Evolutionary conservation across 2,888 invertebrate genomes (phyloP), one percentile per base, ranked within the genome.

Genomic region (Euspilapteryx auroguttella): DNA sequence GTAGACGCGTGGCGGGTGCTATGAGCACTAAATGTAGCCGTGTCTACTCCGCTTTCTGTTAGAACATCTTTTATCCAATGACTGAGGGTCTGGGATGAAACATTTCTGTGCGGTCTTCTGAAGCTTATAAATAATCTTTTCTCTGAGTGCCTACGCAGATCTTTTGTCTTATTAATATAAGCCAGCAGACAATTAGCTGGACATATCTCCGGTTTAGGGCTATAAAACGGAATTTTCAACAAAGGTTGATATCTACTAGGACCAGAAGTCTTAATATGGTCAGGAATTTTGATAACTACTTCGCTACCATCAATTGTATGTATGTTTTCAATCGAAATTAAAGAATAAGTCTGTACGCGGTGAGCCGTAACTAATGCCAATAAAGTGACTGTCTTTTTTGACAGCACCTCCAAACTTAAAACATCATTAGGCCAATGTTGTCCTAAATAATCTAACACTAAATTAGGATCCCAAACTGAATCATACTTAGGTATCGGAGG

Each of bases 1-100:
- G 40, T 36, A 9, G 38, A 15, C 9, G 41, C 36, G 24, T 41
- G 39, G 12, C 39, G 29, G 3, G 38, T 37, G 12, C 30, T 30
- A 14, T 30, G 30, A 3, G 30, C 30, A 15, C 26, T 23, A n/a
- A 30, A 30, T 8, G 27, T 23, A 12, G 30, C 26, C 8, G 23
- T 23, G 8, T 39, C 35, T 6, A 39, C 25, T 3, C 40, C 38
- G 9, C 34, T 33, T 6, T 17, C n/a, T 8, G 14, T 7, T 20
- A 27, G 21, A 4, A 12, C 12, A 6, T n/a, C 7, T 21, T 27
- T 27, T 8, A 27, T 21, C 27, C 20, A 27, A 5, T n/a, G 13
- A n/a, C 27, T 12, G 4, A 27, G 13, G 4, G 12, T 21, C n/a
- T 27, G 27, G 8, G 27, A 8, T 5, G 12, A 10, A 5, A 28